A percentile compares a stretch with the other conserved stretches of the same genome.
Conservation (phyloP, 2,113 vertebrate species). For the Nibea albiflora region DNA sequence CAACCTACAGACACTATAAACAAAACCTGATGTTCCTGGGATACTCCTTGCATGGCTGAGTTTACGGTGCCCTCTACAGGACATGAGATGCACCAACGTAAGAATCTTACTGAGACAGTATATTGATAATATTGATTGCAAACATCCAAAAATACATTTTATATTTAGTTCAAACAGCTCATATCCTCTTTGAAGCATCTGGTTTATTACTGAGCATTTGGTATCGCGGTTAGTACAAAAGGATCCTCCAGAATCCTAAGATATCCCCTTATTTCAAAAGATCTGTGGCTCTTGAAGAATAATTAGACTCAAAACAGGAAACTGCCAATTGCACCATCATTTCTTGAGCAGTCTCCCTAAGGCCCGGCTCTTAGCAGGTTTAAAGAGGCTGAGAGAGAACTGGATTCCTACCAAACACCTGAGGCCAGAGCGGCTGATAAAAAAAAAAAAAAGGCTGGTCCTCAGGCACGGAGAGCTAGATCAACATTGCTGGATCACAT, state of each 20-base stretch:
- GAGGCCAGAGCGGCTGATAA: conserved; percentile 47
- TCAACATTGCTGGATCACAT: conserved; percentile 29
- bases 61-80: conserved; percentile 71
- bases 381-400: conserved; percentile 49
- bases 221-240: conserved; percentile 11
- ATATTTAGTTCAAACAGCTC: conserved; percentile 18
- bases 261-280: conserved; percentile 33
- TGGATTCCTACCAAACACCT: conserved; percentile 73
- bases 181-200: background rate
- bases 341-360: conserved; percentile 42
- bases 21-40: background rate
- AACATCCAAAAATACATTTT: conserved; percentile 15
- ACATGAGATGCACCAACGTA: conserved; percentile 8
- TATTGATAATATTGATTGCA: conserved; percentile 2
- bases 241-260: background rate
- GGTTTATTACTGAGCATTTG: conserved; percentile 12
- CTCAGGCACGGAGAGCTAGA: conserved; percentile 11
- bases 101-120: background rate
- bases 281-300: conserved; percentile 30
- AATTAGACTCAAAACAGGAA: conserved; percentile 50
- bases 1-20: background rate
- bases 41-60: conserved; percentile 18
- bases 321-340: conserved; percentile 34
- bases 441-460: conserved; percentile 18
- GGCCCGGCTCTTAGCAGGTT: conserved; percentile 30